Base-by-base conservation (phyloP, 2,113 vertebrate genomes). In the Sarotherodon lohbergeri region DNA sequence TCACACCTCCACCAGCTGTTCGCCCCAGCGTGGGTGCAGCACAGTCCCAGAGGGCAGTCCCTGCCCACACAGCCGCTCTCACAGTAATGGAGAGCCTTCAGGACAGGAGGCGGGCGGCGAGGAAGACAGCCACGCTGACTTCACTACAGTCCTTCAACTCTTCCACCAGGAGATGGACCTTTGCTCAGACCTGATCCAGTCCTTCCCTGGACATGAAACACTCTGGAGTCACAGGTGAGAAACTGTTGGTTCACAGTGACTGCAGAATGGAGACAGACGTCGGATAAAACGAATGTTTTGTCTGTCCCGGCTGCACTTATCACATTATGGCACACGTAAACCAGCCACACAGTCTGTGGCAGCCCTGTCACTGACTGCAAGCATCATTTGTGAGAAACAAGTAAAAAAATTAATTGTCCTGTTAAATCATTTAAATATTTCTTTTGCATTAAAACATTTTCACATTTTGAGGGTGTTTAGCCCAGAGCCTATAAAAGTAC, bases 201-300 rank as follows among this genome's bases (percentile, higher is more conserved):
- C 96, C 57, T 99, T 97, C 80, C 98, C 98, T 12, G 99, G 99
- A 48, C 99, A 99, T 46, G 99, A 99, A 96, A 96, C 98, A 0
- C 97, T 99, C 55, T 99, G 99, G 99, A 98, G 98, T 95, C 98
- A 99, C 94, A 98, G 98, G 98, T 99, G 96, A 97, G 97, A 56
- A 11, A 7, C 19, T 34, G 22, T 13, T 27, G 14, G 29, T 84
- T 56, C 80, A 34, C 41, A 24, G 39, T 1, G 32, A 16, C 7
- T 29, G n/a, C 50, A 80, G 34, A 0, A 13, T 9, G 9, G 14
- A 73, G 2, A 27, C 68, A 46, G 22, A 10, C 13, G 8, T 48
- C 2, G 3, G 17, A 2, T 34, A 10, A 61, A 61, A 61, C 5
- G 0, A 3, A 6, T 1, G 32, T 63, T 17, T 11, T 19, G 17